Conservation (phyloP, 2,113 vertebrate genomes). For the Pseudonaja textilis region DNA sequence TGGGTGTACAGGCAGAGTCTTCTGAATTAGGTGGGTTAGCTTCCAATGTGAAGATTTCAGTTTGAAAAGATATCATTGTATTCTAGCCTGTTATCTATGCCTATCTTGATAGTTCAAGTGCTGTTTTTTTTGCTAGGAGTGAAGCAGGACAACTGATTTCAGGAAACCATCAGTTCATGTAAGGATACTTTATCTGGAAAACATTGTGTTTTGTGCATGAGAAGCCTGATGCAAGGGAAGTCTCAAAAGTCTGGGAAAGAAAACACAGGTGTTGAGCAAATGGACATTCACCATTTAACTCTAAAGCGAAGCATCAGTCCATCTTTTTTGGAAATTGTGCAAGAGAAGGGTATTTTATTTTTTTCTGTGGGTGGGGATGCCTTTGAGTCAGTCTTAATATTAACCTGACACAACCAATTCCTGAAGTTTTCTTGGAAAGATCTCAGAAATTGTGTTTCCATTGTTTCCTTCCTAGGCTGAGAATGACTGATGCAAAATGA, state of each 20-base stretch:
- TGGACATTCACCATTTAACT: background rate
- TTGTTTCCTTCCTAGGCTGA: background rate
- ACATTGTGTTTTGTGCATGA: background rate
- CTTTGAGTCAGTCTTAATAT: background rate
- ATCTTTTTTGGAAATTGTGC: background rate
- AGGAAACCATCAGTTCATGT: background rate
- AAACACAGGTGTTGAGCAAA: too few species aligned
- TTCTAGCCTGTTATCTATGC: background rate
- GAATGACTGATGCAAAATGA: background rate
- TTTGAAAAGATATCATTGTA: background rate
- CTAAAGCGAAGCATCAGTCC: background rate
- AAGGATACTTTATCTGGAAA: background rate
- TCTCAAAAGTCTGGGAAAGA: too few species aligned
- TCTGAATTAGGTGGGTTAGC: background rate
- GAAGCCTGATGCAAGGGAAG: background rate
- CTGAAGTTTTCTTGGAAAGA: background rate
- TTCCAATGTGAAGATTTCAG: background rate
- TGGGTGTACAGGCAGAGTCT: background rate
- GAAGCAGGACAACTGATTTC: background rate
- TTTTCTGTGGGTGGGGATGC: background rate
- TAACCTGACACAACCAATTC: background rate
- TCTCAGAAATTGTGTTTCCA: background rate
- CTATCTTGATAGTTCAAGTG: background rate
- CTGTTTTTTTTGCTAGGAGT: background rate
- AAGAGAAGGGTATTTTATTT: background rate